phyloP scores from a whole-genome alignment of 1,140 invertebrate species.

The Bombus superbus region DNA sequence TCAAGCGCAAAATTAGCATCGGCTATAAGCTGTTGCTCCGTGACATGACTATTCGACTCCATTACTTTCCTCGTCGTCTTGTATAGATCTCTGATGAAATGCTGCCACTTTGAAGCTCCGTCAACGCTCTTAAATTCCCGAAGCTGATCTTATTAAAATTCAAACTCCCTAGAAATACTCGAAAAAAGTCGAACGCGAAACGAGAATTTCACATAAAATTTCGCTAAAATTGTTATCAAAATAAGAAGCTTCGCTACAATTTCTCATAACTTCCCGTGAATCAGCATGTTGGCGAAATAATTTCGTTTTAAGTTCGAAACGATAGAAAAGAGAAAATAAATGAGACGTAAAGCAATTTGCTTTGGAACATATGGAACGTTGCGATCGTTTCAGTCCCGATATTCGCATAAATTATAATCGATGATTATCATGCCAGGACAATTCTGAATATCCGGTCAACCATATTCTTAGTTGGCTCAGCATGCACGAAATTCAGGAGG shows the following conservation, averaged over 20 bases:
- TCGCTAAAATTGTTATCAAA: neutral
- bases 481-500: neutral
- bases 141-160: neutral
- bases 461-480: neutral
- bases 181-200: neutral
- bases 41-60: neutral
- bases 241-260: neutral
- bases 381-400: neutral
- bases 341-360: neutral
- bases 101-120: neutral
- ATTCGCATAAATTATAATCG: constrained; percentile 3
- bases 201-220: neutral
- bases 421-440: neutral
- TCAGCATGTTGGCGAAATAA: neutral
- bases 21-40: neutral
- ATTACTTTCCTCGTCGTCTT: too few relatives aligned
- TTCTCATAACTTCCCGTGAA: neutral
- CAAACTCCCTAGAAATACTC: too few relatives aligned
- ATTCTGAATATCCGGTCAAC: neutral
- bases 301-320: too few relatives aligned
- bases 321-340: neutral
- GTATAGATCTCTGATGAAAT: neutral
- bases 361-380: neutral
- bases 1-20: constrained; percentile 8
- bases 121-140: neutral